These are phyloP conservation scores for Babyrousa celebensis DNA, from an alignment of 2,797 vertebrate species.

Conservation along the genomic window DNA sequence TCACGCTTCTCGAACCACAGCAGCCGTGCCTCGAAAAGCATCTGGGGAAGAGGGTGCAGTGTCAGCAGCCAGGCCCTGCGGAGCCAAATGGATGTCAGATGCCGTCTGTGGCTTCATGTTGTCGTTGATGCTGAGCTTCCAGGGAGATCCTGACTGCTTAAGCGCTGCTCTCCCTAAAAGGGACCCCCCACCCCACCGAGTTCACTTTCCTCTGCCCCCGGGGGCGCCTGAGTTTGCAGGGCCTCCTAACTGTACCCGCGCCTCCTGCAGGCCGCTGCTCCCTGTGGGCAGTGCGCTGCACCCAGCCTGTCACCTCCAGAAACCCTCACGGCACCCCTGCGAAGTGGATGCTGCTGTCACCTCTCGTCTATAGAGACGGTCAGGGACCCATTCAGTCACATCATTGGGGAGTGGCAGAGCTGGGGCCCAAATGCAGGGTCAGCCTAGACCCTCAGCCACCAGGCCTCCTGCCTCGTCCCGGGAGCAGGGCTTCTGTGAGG, in stretches of 20 bases:
- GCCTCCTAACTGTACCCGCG: background rate
- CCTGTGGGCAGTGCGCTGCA: background rate
- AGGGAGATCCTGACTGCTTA: background rate
- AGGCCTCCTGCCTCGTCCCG: background rate
- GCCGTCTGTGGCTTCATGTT: background rate
- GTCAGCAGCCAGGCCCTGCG: background rate
- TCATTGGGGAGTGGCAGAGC: background rate
- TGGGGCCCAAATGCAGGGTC: background rate
- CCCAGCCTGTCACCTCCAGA: background rate
- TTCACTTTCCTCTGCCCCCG: background rate
- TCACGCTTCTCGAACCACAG: background rate
- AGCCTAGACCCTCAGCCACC: background rate
- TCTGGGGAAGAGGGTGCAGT: background rate
- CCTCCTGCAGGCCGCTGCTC: background rate
- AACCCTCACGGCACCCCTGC: background rate
- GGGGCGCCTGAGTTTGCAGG: background rate
- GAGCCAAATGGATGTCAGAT: background rate
- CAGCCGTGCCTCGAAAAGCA: background rate
- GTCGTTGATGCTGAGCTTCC: background rate
- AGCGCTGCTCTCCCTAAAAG: background rate
- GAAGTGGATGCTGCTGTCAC: background rate
- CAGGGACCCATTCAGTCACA: background rate
- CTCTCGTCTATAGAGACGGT: background rate
- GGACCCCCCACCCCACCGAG: background rate
- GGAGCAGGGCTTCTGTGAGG: background rate